Evolutionary conservation across 2,797 vertebrate species (phyloP).

Genomic region (Leucoraja ocellata): DNA sequence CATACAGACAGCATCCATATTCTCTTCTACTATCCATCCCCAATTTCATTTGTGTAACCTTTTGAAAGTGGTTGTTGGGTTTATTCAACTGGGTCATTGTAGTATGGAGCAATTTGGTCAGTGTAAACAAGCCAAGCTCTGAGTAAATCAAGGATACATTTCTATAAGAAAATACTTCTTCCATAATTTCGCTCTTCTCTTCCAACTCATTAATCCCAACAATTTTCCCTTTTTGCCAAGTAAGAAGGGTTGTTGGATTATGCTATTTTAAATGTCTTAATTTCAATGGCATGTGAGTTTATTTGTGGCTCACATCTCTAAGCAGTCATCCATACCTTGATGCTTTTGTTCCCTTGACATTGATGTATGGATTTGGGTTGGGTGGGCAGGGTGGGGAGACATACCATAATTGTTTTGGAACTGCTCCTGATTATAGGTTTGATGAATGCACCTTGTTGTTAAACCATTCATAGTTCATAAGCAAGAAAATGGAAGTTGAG

Average conservation of each 20-base stretch:
- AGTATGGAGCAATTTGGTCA: neutral
- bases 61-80: neutral
- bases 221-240: neutral
- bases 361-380: neutral
- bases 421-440: neutral
- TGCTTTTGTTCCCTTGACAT: neutral
- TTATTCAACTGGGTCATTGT: neutral
- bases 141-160: neutral
- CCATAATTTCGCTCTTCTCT: neutral
- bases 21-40: neutral
- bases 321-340: neutral
- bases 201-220: neutral
- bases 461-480: constrained; percentile 59
- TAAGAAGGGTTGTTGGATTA: neutral
- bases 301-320: neutral
- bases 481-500: constrained; percentile 75
- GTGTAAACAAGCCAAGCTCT: neutral
- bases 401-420: neutral
- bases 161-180: neutral
- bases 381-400: neutral
- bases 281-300: neutral
- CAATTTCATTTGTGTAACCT: neutral
- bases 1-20: too few relatives aligned
- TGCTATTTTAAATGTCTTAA: neutral
- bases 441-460: neutral